A percentile compares a stretch with the other conserved stretches of the same genome.
Conservation (phyloP, 2,888 invertebrate genomes). For the Oligia latruncula region DNA sequence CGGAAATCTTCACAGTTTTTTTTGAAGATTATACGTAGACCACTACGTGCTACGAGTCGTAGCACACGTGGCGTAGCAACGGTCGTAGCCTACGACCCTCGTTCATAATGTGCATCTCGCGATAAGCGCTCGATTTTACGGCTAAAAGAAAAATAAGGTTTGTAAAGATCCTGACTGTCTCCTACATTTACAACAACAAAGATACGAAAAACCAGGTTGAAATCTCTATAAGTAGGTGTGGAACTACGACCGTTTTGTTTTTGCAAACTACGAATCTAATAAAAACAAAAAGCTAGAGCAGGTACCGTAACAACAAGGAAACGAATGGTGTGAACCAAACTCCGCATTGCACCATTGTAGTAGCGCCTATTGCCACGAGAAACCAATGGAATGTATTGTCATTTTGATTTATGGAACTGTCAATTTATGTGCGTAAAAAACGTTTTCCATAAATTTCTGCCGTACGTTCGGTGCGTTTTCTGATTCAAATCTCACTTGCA, state of each 20-base stretch:
- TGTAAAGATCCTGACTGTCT: background rate
- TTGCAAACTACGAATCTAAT: conserved; percentile 24
- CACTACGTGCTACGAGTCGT: background rate
- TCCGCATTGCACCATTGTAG: conserved; percentile 67
- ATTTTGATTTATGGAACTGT: conserved; percentile 50
- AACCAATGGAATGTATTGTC: conserved; percentile 51
- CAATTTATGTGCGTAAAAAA: conserved; percentile 44
- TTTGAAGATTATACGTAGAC: too few species aligned
- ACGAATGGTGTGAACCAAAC: conserved; percentile 44
- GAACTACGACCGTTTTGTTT: background rate
- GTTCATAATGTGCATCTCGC: background rate
- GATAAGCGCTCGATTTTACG: background rate
- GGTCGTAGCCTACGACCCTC: background rate
- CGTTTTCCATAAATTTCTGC: background rate
- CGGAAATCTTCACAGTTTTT: background rate
- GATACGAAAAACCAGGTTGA: background rate
- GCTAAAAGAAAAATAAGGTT: background rate
- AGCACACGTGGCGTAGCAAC: background rate
- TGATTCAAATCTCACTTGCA: conserved; percentile 14
- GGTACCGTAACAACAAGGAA: conserved; percentile 28
- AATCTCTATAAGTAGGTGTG: conserved; percentile 1
- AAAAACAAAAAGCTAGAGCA: conserved; percentile 37
- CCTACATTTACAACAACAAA: background rate
- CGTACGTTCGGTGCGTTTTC: background rate
- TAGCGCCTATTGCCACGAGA: conserved; percentile 53